phyloP scores from a whole-genome alignment of 2,797 vertebrate genomes.

The Emys orbicularis region DNA sequence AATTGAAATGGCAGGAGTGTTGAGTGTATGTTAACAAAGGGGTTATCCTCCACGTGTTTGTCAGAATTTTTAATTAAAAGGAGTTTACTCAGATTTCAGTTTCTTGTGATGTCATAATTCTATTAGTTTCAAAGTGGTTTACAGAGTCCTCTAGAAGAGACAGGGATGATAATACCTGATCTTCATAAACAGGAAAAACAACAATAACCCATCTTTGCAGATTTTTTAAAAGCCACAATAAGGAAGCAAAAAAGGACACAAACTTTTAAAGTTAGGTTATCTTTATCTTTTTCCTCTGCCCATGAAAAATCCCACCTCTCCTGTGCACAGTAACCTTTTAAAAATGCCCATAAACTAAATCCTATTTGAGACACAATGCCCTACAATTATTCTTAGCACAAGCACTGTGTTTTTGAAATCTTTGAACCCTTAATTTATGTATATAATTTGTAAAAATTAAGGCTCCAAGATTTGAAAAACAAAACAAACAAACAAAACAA shows the following conservation, averaged over 20 bases:
- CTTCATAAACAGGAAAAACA: neutral
- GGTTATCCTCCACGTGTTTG: neutral
- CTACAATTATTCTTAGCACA: too few relatives aligned
- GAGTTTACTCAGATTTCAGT: neutral
- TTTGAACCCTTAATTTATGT: too few relatives aligned
- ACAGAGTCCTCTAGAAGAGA: neutral
- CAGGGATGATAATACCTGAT: neutral
- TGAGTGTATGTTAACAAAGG: neutral
- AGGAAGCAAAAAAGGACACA: neutral
- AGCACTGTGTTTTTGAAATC: too few relatives aligned
- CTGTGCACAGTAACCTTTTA: neutral
- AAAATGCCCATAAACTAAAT: too few relatives aligned
- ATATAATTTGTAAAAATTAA: neutral
- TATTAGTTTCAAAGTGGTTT: neutral
- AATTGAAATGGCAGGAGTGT: neutral
- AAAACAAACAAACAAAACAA: too few relatives aligned
- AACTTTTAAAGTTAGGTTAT: neutral
- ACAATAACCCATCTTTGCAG: neutral
- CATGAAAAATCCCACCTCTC: neutral
- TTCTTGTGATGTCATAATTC: neutral
- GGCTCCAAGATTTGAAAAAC: neutral
- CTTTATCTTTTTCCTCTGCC: too few relatives aligned
- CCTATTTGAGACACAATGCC: too few relatives aligned
- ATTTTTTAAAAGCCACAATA: neutral
- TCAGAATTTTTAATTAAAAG: neutral